A percentile compares a stretch with the other conserved stretches of the same genome.
These are phyloP conservation scores for Eubasilissa regina DNA, from an alignment of 1,140 invertebrate genomes.

Conservation along the genomic window DNA sequence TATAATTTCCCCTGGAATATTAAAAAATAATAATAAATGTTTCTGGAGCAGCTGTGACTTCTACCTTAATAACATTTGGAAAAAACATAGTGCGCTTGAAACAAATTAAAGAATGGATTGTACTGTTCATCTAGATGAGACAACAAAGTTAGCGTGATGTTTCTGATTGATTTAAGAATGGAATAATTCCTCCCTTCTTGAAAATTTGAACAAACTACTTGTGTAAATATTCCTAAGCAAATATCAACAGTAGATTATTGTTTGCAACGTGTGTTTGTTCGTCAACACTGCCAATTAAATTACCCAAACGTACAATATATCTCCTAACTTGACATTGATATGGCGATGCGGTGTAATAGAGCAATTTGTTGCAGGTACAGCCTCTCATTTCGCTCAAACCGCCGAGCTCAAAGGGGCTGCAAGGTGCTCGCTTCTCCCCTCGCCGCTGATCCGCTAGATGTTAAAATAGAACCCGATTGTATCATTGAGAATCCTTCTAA, in stretches of 20 bases:
- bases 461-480: conserved; percentile 25
- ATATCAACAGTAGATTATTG: neutral
- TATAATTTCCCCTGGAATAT: no score
- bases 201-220: no score
- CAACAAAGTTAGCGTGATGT: no score
- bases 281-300: neutral
- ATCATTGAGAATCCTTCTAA: neutral
- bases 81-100: no score
- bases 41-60: no score
- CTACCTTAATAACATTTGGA: no score
- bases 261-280: neutral
- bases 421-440: conserved; percentile 22
- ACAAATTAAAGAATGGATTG: no score
- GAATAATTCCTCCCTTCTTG: no score
- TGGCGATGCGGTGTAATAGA: conserved; percentile 31
- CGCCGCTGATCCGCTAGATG: conserved; percentile 11
- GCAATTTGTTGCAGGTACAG: conserved; percentile 44
- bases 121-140: no score
- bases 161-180: no score
- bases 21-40: no score
- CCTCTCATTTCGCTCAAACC: conserved; percentile 37
- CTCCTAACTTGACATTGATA: conserved; percentile 19
- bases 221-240: neutral
- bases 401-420: conserved; percentile 15
- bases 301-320: no score